Conservation (phyloP, 2,113 vertebrate genomes). For the Colius striatus region DNA sequence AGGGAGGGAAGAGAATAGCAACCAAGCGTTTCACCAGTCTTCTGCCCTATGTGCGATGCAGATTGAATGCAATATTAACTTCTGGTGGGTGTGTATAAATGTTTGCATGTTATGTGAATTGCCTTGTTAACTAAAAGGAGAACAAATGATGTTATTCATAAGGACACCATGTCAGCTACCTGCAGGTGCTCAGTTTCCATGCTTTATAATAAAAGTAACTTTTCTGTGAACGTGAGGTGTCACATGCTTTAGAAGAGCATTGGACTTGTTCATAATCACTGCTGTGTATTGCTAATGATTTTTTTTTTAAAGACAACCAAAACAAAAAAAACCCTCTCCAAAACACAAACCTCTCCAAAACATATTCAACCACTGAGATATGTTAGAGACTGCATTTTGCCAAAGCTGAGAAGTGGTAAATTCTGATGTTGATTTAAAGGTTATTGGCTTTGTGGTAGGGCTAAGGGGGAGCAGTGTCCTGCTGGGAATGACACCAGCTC, state of each 20-base stretch:
- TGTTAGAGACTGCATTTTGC: background rate
- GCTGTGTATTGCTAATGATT: background rate
- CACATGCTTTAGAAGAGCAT: background rate
- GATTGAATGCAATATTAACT: background rate
- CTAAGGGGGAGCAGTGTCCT: background rate
- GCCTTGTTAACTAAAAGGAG: background rate
- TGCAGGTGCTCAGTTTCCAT: background rate
- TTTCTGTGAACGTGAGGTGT: background rate
- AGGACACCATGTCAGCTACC: background rate
- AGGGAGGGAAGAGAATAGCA: background rate
- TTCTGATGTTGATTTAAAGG: background rate
- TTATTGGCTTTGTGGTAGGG: background rate
- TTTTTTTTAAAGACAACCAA: background rate
- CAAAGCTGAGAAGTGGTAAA: background rate
- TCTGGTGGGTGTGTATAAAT: background rate
- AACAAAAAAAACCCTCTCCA: background rate
- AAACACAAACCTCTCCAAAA: background rate
- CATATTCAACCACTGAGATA: fast-evolving
- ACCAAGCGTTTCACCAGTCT: background rate
- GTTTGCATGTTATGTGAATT: background rate
- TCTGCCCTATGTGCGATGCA: fast-evolving
- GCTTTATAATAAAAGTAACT: background rate
- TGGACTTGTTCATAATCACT: background rate
- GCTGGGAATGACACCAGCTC: background rate
- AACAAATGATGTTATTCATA: background rate